These are phyloP conservation scores for Oryzias javanicus DNA, from an alignment of 2,113 vertebrate species.

Conservation along the genomic window DNA sequence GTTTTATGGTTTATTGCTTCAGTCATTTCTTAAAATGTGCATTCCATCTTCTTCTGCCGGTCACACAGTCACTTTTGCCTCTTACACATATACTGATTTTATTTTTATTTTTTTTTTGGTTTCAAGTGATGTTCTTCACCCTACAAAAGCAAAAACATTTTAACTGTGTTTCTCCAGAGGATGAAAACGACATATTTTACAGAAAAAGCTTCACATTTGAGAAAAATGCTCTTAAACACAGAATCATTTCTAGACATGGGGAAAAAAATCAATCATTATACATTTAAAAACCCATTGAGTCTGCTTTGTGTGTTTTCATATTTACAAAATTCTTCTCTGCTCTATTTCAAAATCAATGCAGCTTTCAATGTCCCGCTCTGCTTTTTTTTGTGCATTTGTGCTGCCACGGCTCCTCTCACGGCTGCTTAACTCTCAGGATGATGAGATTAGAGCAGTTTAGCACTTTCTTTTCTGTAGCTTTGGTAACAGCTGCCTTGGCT, in stretches of 20 bases:
- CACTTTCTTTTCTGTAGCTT: conserved; percentile 47
- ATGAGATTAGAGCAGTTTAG: conserved; percentile 62
- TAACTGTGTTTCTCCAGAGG: conserved; percentile 31
- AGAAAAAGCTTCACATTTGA: conserved; percentile 26
- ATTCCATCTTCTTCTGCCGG: conserved; percentile 8
- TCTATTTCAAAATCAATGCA: conserved; percentile 73
- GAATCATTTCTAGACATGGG: conserved; percentile 37
- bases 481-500: conserved; percentile 43
- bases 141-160: conserved; percentile 11
- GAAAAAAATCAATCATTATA: conserved; percentile 60
- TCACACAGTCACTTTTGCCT: conserved; percentile 16
- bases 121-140: conserved; percentile 9
- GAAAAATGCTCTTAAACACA: conserved; percentile 51
- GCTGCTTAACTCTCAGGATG: conserved; percentile 48
- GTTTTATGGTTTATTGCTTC: conserved; percentile 1
- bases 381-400: conserved; percentile 41
- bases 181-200: conserved; percentile 29
- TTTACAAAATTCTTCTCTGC: conserved; percentile 64
- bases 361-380: conserved; percentile 34
- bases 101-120: conserved; percentile 17
- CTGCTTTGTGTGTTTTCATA: conserved; percentile 43
- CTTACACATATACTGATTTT: conserved; percentile 13
- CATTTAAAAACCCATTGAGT: conserved; percentile 68
- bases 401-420: conserved; percentile 40
- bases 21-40: conserved; percentile 1